Base-by-base conservation (phyloP, 2,888 invertebrate species). In the Stratiomys singularior region DNA sequence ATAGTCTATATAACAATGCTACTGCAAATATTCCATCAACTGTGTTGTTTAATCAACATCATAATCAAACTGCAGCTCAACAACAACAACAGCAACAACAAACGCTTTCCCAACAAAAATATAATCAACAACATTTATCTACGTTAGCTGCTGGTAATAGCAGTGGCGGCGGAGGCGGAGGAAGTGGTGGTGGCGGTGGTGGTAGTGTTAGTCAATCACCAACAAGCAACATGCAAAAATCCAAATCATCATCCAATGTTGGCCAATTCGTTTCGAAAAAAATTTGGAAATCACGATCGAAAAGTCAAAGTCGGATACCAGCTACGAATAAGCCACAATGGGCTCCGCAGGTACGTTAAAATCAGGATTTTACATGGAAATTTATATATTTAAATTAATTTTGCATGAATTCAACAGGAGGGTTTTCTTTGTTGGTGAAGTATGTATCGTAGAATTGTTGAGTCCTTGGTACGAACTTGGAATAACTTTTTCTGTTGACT, bases 171-270 rank as follows among this genome's bases (percentile, higher is more conserved):
- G 87, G 81, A 82, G 87, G 84, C 83, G n/a, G n/a, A n/a, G n/a
- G n/a, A n/a, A n/a, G 37, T 37, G 37, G 37, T 9, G 89, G 80
- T 56, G 80, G 79, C 27, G 87, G 88, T 71, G 86, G 88, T 80
- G 84, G 85, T 81, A 85, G 86, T 78, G 85, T 85, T 81, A 81
- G 28, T 80, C 81, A 77, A 66, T 27, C 67, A 1, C 25, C 67
- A 15, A n/a, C 30, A n/a, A 23, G 37, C 86, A 89, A 83, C 87
- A 95, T 95, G 95, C 95, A 95, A 91, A 96, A 95, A 89, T 95
- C 95, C 84, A 94, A 95, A 87, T 95, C 95, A 30, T 94, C 94
- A 82, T 94, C 94, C 85, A 94, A 94, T 88, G 94, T 95, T 86
- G 93, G 95, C 85, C 94, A 94, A 86, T 91, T 94, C 86, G 94